A percentile compares a stretch with the other conserved stretches of the same genome.
Evolutionary conservation across 2,113 vertebrate genomes (phyloP).

Genomic region (Lutjanus erythropterus): DNA sequence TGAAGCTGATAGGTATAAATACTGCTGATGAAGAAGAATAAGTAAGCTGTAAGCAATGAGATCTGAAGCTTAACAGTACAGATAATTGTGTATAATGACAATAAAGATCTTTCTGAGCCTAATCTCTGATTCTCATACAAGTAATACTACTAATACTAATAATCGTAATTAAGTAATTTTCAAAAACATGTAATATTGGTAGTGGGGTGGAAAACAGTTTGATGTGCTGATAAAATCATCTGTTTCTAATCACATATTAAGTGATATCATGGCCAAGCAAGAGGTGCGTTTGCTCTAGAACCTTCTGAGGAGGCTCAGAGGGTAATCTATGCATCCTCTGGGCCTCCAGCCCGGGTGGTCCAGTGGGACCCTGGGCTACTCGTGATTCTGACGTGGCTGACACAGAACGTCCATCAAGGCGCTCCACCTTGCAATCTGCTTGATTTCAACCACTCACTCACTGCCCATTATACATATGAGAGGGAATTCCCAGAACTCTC

Average conservation of each 20-base stretch:
- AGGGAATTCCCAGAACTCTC: conserved; percentile 33
- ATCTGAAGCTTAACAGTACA: no score
- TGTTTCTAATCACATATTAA: conserved; percentile 71
- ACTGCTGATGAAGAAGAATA: no score
- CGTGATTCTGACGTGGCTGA: conserved; percentile 49
- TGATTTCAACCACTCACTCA: conserved; percentile 53
- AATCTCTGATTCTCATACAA: no score
- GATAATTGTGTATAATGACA: no score
- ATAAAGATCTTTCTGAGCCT: no score
- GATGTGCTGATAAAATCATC: conserved; percentile 69
- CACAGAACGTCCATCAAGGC: conserved; percentile 52
- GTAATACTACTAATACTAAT: neutral
- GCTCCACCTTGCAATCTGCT: conserved; percentile 58
- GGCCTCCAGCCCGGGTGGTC: conserved; percentile 66
- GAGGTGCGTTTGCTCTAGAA: conserved; percentile 57
- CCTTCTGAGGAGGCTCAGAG: conserved; percentile 44
- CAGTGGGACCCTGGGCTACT: conserved; percentile 30
- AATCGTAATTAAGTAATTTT: neutral
- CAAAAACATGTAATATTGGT: neutral
- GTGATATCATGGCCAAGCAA: conserved; percentile 74
- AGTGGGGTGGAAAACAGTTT: neutral
- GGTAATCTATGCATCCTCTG: conserved; percentile 67
- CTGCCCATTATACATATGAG: conserved; percentile 13
- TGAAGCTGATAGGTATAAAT: no score
- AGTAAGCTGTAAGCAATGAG: no score